Percentiles rank a stretch among this genome's conserved stretches.
phyloP scores from a whole-genome alignment of 2,888 invertebrate genomes.

The Tethea ocularis region DNA sequence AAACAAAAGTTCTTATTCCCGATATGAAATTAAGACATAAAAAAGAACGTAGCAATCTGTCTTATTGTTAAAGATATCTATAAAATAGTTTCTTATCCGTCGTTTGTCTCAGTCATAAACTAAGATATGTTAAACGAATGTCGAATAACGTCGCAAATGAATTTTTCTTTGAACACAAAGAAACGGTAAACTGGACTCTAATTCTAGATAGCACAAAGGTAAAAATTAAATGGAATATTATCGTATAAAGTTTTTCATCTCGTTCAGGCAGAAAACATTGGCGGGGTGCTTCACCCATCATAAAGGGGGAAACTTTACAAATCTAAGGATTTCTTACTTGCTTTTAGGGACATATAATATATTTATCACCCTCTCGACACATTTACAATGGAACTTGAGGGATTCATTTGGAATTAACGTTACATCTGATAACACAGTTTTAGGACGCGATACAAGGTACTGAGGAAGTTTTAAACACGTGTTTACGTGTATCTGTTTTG shows the following conservation, averaged over 20 bases:
- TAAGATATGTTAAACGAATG: conserved; percentile 72
- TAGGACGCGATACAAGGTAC: conserved; percentile 28
- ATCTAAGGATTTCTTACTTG: conserved; percentile 79
- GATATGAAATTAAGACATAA: conserved; percentile 42
- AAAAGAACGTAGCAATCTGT: conserved; percentile 48
- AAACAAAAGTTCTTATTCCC: conserved; percentile 31
- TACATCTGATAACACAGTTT: conserved; percentile 53
- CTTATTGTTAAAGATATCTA: conserved; percentile 56
- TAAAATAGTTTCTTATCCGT: conserved; percentile 65
- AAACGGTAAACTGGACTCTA: conserved; percentile 38
- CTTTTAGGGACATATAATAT: conserved; percentile 79
- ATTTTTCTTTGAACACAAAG: conserved; percentile 46
- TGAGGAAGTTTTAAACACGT: conserved; percentile 34
- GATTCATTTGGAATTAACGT: conserved; percentile 66
- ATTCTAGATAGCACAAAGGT: conserved; percentile 30
- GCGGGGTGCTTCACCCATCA: conserved; percentile 73
- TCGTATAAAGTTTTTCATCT: conserved; percentile 76
- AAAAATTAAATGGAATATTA: conserved; percentile 29
- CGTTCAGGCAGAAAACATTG: conserved; percentile 74
- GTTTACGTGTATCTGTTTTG: conserved; percentile 25
- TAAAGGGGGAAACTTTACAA: conserved; percentile 82
- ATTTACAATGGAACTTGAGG: conserved; percentile 68
- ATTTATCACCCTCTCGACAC: conserved; percentile 82
- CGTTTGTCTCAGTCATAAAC: conserved; percentile 70
- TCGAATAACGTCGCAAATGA: conserved; percentile 71